A percentile compares a stretch with the other conserved stretches of the same genome.
phyloP scores from a whole-genome alignment of 1,140 invertebrate species.

The Octopus bimaculoides region DNA sequence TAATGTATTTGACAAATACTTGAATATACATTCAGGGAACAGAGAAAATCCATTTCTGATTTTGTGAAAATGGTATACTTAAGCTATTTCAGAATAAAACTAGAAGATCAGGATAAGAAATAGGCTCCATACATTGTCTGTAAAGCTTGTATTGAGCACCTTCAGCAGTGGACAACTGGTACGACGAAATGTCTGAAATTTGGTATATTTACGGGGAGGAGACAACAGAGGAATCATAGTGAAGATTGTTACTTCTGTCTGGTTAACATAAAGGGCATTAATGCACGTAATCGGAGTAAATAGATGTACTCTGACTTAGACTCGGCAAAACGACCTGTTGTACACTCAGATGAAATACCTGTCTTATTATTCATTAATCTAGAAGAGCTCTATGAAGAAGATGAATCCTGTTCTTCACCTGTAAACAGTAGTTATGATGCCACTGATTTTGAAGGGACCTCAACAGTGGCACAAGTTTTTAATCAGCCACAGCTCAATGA shows the following conservation, averaged over 20 bases:
- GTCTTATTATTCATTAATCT: background rate
- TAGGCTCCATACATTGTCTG: background rate
- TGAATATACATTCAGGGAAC: background rate
- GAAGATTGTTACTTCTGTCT: background rate
- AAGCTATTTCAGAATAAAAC: constrained; percentile 1
- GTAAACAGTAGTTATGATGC: background rate
- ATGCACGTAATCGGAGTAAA: background rate
- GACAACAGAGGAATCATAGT: background rate
- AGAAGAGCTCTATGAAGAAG: background rate
- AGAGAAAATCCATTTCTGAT: background rate
- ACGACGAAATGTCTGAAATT: background rate
- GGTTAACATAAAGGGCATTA: background rate
- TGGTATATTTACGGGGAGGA: background rate
- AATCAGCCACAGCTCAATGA: background rate
- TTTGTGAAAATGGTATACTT: background rate
- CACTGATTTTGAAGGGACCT: background rate
- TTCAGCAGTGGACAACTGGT: background rate
- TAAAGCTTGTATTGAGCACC: background rate
- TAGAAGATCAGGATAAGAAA: background rate
- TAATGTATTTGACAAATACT: background rate
- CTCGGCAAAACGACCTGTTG: constrained; percentile 1
- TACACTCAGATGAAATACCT: background rate
- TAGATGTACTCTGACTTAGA: background rate
- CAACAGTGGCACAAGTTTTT: background rate
- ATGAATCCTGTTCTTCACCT: background rate